Percentiles rank a stretch among this genome's conserved stretches.
phyloP scores from a whole-genome alignment of 2,888 invertebrate species.

The Lucinisca nassula region DNA sequence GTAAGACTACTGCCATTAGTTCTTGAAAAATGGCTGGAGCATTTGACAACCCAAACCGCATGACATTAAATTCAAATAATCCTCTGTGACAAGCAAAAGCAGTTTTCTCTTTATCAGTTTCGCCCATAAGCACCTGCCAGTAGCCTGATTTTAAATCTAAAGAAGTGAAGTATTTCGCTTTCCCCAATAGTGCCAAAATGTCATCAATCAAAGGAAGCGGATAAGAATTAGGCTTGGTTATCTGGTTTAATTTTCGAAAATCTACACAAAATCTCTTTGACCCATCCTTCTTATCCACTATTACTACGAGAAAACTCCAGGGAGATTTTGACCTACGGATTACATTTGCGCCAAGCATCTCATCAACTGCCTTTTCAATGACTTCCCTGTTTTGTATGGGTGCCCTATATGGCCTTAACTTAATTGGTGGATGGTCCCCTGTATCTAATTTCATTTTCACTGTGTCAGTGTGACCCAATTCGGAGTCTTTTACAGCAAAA shows the following conservation, averaged over 20 bases:
- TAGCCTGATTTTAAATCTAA: neutral
- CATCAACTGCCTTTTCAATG: constrained; percentile 54
- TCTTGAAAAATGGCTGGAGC: constrained; percentile 12
- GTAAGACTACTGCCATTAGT: neutral
- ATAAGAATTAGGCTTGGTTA: neutral
- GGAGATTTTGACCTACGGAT: constrained; percentile 45
- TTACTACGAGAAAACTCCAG: constrained; percentile 51
- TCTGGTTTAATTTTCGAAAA: no score
- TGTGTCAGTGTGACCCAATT: constrained; percentile 44
- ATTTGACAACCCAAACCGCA: no score
- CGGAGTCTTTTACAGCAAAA: constrained; percentile 38
- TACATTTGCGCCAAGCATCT: constrained; percentile 57
- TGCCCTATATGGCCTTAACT: constrained; percentile 40
- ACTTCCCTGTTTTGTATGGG: constrained; percentile 49
- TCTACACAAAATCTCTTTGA: constrained; percentile 38
- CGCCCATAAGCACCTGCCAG: neutral
- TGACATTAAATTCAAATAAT: constrained; percentile 34
- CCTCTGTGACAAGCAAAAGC: constrained; percentile 14
- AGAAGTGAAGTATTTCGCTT: neutral
- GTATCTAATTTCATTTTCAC: constrained; percentile 58
- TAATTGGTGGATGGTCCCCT: constrained; percentile 46
- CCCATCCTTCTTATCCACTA: constrained; percentile 51
- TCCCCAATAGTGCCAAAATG: constrained; percentile 4
- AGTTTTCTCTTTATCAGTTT: neutral
- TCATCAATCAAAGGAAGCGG: constrained; percentile 18